These are phyloP conservation scores for Taxidea taxus DNA, from an alignment of 2,113 vertebrate species.

Conservation along the genomic window DNA sequence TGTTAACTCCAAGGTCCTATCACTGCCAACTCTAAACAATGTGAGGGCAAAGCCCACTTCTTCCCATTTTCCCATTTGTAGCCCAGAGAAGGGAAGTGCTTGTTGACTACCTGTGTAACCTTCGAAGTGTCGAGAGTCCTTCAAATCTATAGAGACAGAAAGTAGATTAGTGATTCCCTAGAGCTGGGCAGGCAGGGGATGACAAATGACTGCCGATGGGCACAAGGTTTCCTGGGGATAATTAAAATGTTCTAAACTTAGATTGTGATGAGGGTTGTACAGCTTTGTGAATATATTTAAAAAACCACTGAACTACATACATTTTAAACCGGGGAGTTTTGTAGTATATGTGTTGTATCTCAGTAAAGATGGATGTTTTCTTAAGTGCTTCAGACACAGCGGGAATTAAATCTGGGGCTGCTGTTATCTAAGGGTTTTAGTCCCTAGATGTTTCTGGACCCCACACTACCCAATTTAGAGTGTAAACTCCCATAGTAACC, in stretches of 20 bases:
- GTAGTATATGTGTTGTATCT: not conserved
- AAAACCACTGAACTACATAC: not conserved
- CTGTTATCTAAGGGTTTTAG: not conserved
- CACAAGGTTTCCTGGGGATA: not conserved
- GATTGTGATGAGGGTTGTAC: not conserved
- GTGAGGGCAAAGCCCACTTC: not conserved
- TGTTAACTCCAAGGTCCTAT: not conserved
- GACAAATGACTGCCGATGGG: not conserved
- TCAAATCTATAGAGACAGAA: not conserved
- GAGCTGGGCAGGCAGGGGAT: not conserved
- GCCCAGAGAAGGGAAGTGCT: not conserved
- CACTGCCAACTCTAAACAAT: not conserved
- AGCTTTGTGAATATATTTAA: not conserved
- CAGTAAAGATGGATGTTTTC: not conserved
- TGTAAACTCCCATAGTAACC: not conserved
- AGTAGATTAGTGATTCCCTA: not conserved
- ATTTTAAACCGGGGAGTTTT: slow-evolving; percentile 26
- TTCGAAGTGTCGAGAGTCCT: not conserved
- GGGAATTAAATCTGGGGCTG: not conserved
- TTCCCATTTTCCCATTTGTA: not conserved
- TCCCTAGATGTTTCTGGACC: not conserved
- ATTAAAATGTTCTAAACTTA: slow-evolving; percentile 47
- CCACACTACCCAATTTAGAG: not conserved
- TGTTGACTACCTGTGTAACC: not conserved
- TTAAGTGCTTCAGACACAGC: not conserved